A percentile compares a stretch with the other conserved stretches of the same genome.
These are phyloP conservation scores for Philopedon plagiatum DNA, from an alignment of 2,888 invertebrate genomes.

Conservation along the genomic window DNA sequence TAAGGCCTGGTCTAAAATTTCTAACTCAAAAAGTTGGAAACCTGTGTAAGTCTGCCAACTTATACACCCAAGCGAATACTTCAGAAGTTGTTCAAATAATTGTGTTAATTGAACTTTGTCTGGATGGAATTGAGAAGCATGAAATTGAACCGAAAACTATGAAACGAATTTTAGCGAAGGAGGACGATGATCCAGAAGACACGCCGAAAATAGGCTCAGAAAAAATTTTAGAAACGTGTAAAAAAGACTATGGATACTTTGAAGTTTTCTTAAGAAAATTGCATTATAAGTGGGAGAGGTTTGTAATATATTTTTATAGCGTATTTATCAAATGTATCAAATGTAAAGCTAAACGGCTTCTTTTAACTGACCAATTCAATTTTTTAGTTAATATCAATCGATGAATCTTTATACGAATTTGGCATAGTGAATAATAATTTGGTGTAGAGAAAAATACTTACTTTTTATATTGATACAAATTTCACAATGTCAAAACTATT, in stretches of 20 bases:
- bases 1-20: slow-evolving; percentile 93
- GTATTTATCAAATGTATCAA: too few relatives aligned
- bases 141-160: slow-evolving; percentile 75
- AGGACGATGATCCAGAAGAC: slow-evolving; percentile 57
- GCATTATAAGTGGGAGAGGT: slow-evolving; percentile 66
- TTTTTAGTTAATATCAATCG: too few relatives aligned
- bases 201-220: not conserved
- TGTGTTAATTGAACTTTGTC: slow-evolving; percentile 87
- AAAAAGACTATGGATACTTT: slow-evolving; percentile 64
- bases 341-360: too few relatives aligned
- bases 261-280: slow-evolving; percentile 66
- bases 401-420: too few relatives aligned
- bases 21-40: slow-evolving; percentile 93
- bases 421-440: too few relatives aligned
- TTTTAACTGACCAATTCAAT: too few relatives aligned
- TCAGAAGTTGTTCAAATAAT: slow-evolving; percentile 93
- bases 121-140: slow-evolving; percentile 79
- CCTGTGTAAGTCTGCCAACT: slow-evolving; percentile 87
- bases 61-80: slow-evolving; percentile 94
- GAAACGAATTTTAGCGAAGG: slow-evolving; percentile 73
- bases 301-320: too few relatives aligned
- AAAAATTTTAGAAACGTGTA: slow-evolving; percentile 48
- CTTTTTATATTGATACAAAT: too few relatives aligned
- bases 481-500: too few relatives aligned
- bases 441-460: too few relatives aligned